Percentiles rank a stretch among this genome's conserved stretches.
These are phyloP conservation scores for Chromobotia macracanthus DNA, from an alignment of 2,797 vertebrate species.

Conservation along the genomic window DNA sequence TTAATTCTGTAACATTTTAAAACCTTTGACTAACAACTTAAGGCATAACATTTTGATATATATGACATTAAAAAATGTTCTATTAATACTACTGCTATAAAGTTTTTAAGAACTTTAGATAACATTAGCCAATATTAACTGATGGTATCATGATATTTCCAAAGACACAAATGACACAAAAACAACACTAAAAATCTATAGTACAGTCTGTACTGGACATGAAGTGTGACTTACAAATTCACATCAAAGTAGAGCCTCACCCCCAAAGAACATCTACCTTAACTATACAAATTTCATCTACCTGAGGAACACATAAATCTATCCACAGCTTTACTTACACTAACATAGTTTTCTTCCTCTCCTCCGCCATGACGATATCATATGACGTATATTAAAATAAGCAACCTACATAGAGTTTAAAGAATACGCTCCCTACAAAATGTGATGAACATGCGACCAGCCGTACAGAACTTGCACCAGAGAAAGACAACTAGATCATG, in stretches of 20 bases:
- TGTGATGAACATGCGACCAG: conserved; percentile 28
- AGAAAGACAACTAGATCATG: conserved; percentile 30
- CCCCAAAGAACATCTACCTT: background rate
- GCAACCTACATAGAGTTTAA: conserved; percentile 39
- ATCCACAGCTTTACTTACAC: conserved; percentile 48
- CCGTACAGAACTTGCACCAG: conserved; percentile 41
- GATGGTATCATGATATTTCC: too few species aligned
- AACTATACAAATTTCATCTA: background rate
- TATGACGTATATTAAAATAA: conserved; percentile 45
- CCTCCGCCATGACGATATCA: conserved; percentile 36
- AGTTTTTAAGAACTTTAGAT: too few species aligned
- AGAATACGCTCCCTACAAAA: conserved; percentile 22
- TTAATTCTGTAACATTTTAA: too few species aligned
- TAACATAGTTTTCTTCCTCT: conserved; percentile 38
- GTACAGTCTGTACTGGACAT: background rate
- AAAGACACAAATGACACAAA: too few species aligned
- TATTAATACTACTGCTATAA: too few species aligned
- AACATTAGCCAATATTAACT: too few species aligned
- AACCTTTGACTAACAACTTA: too few species aligned
- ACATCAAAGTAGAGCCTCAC: background rate
- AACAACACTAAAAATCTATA: too few species aligned
- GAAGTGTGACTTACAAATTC: background rate
- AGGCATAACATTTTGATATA: too few species aligned
- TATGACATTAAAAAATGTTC: too few species aligned
- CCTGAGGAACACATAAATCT: conserved; percentile 13